phyloP scores from a whole-genome alignment of 2,888 invertebrate species.

The Andrena praecox region DNA sequence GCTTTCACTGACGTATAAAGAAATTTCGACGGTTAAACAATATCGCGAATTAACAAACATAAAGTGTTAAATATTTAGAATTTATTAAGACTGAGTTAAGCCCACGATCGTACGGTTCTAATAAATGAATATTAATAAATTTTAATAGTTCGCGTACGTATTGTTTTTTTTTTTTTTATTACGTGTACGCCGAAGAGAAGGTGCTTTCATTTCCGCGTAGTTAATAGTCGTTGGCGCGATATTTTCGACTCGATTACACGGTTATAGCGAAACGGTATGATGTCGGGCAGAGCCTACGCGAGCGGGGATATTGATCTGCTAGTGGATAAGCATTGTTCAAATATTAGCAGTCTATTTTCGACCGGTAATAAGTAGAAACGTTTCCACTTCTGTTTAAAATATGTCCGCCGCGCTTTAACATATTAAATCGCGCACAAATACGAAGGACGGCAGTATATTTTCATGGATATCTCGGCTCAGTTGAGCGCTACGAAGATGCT shows the following conservation, averaged over 20 bases:
- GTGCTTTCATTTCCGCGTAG: no score
- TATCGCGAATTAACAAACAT: no score
- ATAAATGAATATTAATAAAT: no score
- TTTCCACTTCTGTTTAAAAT: conserved; percentile 29
- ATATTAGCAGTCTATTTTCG: conserved; percentile 55
- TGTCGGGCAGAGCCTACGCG: conserved; percentile 1
- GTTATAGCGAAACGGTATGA: conserved; percentile 11
- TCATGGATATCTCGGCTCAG: not conserved
- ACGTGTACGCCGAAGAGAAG: no score
- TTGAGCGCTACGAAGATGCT: not conserved
- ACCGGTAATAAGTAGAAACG: conserved; percentile 42
- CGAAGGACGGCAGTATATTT: not conserved
- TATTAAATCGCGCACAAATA: not conserved
- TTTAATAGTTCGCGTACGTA: no score
- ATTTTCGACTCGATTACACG: not conserved
- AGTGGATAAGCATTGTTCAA: conserved; percentile 57
- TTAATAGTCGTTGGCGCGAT: no score
- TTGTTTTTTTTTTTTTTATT: no score
- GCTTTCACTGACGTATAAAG: no score
- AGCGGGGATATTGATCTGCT: conserved; percentile 42
- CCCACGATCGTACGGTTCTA: no score
- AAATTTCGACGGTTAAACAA: no score
- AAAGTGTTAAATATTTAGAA: no score
- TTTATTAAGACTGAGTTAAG: no score
- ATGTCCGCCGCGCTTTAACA: not conserved